Percentiles rank a stretch among this genome's conserved stretches.
Evolutionary conservation across 53 echinoderm and acorn worm genomes (phyloP).

Genomic region (Mesocentrotus franciscanus): DNA sequence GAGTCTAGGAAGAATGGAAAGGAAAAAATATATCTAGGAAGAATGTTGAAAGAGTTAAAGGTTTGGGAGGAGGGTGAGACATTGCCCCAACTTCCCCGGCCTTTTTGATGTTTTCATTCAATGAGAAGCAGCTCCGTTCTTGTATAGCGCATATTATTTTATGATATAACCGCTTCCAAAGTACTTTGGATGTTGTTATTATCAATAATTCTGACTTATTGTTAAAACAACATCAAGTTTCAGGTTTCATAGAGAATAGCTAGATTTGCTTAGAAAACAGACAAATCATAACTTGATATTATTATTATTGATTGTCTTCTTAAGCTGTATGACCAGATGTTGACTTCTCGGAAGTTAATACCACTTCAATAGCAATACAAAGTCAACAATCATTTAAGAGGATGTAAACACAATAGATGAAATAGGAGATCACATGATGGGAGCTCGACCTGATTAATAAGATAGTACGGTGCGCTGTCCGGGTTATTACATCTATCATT

Average conservation of each 20-base stretch:
- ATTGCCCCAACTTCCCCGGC: too few species aligned
- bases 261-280: not conserved
- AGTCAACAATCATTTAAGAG: not conserved
- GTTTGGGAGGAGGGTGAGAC: too few species aligned
- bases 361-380: not conserved
- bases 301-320: not conserved
- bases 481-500: not conserved
- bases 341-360: not conserved
- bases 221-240: not conserved
- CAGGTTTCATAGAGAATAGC: not conserved
- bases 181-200: too few species aligned
- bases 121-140: too few species aligned
- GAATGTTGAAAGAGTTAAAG: too few species aligned
- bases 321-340: not conserved
- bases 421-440: not conserved
- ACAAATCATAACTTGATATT: not conserved
- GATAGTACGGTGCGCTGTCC: not conserved
- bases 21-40: too few species aligned
- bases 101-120: too few species aligned
- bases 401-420: slow-evolving; percentile 4
- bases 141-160: too few species aligned
- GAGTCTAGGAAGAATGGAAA: too few species aligned
- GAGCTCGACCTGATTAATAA: not conserved
- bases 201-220: too few species aligned
- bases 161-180: too few species aligned